Base-by-base conservation (phyloP, 2,888 invertebrate genomes). In the Amiota mariae region DNA sequence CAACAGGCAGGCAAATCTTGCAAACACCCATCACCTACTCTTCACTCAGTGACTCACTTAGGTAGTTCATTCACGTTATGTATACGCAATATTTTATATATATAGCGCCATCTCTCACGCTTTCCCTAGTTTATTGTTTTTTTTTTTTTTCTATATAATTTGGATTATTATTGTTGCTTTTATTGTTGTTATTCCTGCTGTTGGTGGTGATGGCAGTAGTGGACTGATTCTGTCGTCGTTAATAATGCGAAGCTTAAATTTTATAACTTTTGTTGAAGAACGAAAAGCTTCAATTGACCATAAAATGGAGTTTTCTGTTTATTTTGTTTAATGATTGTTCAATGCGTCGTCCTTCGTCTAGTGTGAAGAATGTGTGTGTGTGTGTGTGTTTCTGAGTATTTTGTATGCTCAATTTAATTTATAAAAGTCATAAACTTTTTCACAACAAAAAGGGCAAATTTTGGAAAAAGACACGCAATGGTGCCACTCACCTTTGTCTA, bases 401-500 rank as follows among this genome's bases (percentile, higher is more conserved):
- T 70, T 73, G 73, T 78, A 77, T 75, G 84, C 84, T 75, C 81
- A 78, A 83, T 85, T 83, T 85, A 81, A 85, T 83, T 83, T 84
- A 83, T 85, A 82, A 83, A 83, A 85, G 84, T 84, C 84, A 85
- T 83, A 85, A 83, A 84, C 82, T 85, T 79, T 79, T 71, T 36
- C 6, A 36, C 8, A 2, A 2, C 3, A 36, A 36, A 77, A 81
- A 78, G 74, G 63, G 46, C 47, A 12, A 12, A 36, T 36, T 36
- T 36, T 36, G 2, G 36, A 6, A 36, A 36, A 36, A 36, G 36
- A 36, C 36, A 36, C 36, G 36, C 36, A 36, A 36, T 36, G 36
- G 36, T 36, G 36, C 36, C 6, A 6, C 36, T 2, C 36, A 36
- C 36, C 36, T 36, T 36, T 36, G 36, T 36, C 0, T 36, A 36